These are phyloP conservation scores for Muscicapa striata DNA, from an alignment of 2,797 vertebrate genomes.

Conservation along the genomic window DNA sequence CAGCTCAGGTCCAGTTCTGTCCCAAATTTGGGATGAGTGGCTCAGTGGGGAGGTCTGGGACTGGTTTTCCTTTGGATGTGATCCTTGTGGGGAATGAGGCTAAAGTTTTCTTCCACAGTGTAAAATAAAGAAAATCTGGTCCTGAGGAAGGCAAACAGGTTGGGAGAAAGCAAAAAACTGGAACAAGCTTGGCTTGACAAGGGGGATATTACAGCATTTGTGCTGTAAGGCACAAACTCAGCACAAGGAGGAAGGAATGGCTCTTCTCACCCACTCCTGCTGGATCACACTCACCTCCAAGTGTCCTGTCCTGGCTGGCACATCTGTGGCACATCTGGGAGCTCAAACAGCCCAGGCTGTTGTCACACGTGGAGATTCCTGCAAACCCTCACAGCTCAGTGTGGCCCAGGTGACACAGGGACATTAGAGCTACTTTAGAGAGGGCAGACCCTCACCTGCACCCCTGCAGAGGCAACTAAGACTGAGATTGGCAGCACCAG, in stretches of 20 bases:
- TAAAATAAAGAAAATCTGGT: neutral
- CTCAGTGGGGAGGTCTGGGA: neutral
- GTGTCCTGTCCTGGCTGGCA: neutral
- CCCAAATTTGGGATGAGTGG: fast-evolving
- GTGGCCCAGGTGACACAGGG: neutral
- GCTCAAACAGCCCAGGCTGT: neutral
- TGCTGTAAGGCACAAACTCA: neutral
- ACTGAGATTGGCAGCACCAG: neutral
- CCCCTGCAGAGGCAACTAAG: neutral
- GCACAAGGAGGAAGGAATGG: neutral
- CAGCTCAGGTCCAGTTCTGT: neutral
- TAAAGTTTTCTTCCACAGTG: neutral
- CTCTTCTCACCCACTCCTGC: neutral
- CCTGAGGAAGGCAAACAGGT: neutral
- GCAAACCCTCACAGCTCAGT: fast-evolving
- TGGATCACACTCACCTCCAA: neutral
- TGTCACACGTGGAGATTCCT: neutral
- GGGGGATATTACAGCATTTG: neutral
- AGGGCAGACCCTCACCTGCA: neutral
- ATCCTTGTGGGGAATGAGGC: fast-evolving
- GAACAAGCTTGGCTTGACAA: neutral
- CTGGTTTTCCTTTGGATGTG: neutral
- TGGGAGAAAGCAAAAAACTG: neutral
- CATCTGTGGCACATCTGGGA: too few relatives aligned
- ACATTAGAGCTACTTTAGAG: neutral